phyloP scores from a whole-genome alignment of 2,888 invertebrate genomes.

The Leptura quadrifasciata region DNA sequence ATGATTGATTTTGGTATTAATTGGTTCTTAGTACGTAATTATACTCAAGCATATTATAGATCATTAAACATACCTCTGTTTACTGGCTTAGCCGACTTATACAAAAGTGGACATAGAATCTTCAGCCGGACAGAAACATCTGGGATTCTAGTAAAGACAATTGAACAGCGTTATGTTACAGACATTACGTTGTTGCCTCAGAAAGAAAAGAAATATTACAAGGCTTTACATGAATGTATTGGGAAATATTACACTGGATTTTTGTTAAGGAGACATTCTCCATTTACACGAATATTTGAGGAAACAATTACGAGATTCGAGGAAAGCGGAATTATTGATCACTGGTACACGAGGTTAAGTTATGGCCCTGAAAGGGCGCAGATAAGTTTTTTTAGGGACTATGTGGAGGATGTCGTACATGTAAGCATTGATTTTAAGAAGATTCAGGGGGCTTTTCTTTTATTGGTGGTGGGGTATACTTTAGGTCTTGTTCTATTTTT shows the following conservation, averaged over 20 bases:
- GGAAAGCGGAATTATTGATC: constrained; percentile 57
- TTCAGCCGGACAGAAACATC: constrained; percentile 35
- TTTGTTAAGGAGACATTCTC: constrained; percentile 58
- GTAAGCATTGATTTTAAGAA: constrained; percentile 49
- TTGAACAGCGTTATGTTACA: constrained; percentile 57
- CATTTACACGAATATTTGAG: constrained; percentile 55
- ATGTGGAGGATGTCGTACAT: constrained; percentile 34
- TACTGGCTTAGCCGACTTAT: constrained; percentile 43
- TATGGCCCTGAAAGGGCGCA: constrained; percentile 31
- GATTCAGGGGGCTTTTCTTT: constrained; percentile 53
- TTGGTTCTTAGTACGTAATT: constrained; percentile 37
- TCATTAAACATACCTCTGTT: constrained; percentile 41
- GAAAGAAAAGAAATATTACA: constrained; percentile 50
- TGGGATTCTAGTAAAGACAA: constrained; percentile 51
- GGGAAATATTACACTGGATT: constrained; percentile 56
- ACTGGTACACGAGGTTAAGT: constrained; percentile 48
- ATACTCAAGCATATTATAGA: constrained; percentile 28
- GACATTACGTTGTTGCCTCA: constrained; percentile 55
- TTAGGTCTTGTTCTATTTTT: constrained; percentile 51
- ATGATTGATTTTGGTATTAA: constrained; percentile 53
- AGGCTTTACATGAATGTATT: constrained; percentile 58
- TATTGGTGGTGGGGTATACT: constrained; percentile 49
- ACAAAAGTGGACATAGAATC: constrained; percentile 35
- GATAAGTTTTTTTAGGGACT: constrained; percentile 44
- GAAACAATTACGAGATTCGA: constrained; percentile 45